Percentiles rank a stretch among this genome's conserved stretches.
These are phyloP conservation scores for Eublepharis macularius DNA, from an alignment of 2,113 vertebrate genomes.

Conservation along the genomic window DNA sequence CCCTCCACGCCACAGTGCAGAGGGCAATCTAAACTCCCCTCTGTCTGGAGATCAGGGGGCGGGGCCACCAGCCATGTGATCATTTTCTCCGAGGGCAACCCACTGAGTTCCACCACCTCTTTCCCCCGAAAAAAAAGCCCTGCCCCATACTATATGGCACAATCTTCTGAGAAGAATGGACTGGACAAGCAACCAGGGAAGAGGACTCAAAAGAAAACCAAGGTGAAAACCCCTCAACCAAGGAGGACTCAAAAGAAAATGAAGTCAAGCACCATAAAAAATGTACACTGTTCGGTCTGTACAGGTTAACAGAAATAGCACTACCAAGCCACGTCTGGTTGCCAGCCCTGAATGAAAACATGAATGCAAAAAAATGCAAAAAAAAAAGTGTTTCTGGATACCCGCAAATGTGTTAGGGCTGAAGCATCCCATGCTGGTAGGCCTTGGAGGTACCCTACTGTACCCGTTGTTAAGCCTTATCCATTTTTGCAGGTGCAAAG, in stretches of 20 bases:
- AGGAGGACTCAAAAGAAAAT: conserved; percentile 33
- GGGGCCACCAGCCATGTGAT: no score
- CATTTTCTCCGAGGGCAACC: no score
- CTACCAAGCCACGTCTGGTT: conserved; percentile 44
- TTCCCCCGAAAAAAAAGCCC: no score
- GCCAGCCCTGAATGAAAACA: not conserved
- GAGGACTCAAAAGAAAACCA: conserved; percentile 21
- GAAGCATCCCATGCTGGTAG: not conserved
- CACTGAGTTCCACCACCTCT: no score
- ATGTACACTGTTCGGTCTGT: conserved; percentile 65
- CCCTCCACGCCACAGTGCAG: no score
- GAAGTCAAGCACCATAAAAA: conserved; percentile 73
- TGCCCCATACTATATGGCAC: conserved; percentile 41
- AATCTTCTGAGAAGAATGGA: conserved; percentile 10
- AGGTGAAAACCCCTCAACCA: no score
- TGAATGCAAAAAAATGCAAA: not conserved
- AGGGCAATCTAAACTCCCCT: no score
- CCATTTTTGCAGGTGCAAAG: not conserved
- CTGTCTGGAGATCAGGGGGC: no score
- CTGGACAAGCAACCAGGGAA: not conserved
- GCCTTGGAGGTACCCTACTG: not conserved
- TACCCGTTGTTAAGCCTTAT: not conserved
- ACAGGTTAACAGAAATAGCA: conserved; percentile 44
- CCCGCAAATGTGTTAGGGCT: not conserved
- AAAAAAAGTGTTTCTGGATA: not conserved